Base-by-base conservation (phyloP, 2,888 invertebrate genomes). In the Drosophila mimica region DNA sequence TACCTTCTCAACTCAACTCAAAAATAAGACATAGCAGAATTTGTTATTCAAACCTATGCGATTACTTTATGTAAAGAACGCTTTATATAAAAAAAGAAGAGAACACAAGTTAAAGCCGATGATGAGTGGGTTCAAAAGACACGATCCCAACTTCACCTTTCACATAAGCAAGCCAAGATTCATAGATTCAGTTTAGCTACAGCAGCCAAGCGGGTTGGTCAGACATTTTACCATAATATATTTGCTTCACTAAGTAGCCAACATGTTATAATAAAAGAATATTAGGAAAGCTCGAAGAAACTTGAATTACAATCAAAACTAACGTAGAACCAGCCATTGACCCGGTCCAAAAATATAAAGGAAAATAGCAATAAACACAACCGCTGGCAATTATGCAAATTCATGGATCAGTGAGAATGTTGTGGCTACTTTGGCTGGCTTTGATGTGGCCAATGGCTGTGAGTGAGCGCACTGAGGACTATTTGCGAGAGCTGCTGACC, bases 401-500 rank as follows among this genome's bases (percentile, higher is more conserved):
- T 49, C 36, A 58, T 28, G 28, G 11, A 52, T 70, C 70, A 49
- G n/a, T 66, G 30, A 57, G 69, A 30, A 68, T 75, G 40, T 43
- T 80, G 36, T 73, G 78, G 69, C 70, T 82, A 8, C 30, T 79
- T 49, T 68, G 70, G 36, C 25, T 72, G 33, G 25, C 73, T 62
- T 59, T 67, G 70, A 20, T 74, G 20, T 52, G 67, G 40, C 31
- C 73, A 25, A 51, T 33, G 7, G 58, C 25, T 31, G 67, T 31
- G 15, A 48, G 46, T 28, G 54, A 56, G 54, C 63, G 48, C 40
- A 76, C 43, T 13, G 75, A 74, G 13, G 54, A 70, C 28, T 61
- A 89, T 43, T 68, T 92, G 70, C 69, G 76, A 20, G 77, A 76
- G 31, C 68, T 91, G 59, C 65, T 91, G 56, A 70, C 78, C 43